These are phyloP conservation scores for Autographa gamma DNA, from an alignment of 2,888 invertebrate species.

Conservation along the genomic window DNA sequence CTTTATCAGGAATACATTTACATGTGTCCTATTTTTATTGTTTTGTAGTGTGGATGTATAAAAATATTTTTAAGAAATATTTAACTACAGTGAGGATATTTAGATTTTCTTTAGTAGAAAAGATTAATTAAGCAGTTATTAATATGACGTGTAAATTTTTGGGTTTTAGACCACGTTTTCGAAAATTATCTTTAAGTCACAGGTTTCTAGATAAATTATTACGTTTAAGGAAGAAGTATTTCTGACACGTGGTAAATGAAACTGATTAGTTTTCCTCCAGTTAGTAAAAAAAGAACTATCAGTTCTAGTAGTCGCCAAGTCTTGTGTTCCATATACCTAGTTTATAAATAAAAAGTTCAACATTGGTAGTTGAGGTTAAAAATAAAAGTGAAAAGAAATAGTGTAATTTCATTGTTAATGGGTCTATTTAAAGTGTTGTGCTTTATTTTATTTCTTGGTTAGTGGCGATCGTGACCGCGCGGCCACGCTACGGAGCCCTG, in stretches of 20 bases:
- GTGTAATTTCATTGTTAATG: background rate
- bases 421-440: background rate
- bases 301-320: too few species aligned
- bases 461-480: constrained; percentile 31
- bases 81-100: background rate
- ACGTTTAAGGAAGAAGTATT: too few species aligned
- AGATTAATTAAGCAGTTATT: too few species aligned
- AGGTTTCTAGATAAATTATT: too few species aligned
- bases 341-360: too few species aligned
- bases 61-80: background rate
- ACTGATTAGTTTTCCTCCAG: too few species aligned
- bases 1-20: constrained; percentile 37
- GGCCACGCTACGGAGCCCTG: constrained; percentile 59
- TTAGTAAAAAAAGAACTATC: too few species aligned
- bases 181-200: too few species aligned
- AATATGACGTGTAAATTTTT: too few species aligned
- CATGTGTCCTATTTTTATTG: background rate
- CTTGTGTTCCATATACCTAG: too few species aligned
- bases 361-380: background rate
- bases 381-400: background rate
- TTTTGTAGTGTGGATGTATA: background rate
- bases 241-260: too few species aligned
- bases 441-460: constrained; percentile 20
- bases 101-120: background rate
- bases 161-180: too few species aligned